Evolutionary conservation across 2,888 invertebrate species (phyloP), one percentile per base, ranked within the genome.

Genomic region (Epinotia brunnichana): DNA sequence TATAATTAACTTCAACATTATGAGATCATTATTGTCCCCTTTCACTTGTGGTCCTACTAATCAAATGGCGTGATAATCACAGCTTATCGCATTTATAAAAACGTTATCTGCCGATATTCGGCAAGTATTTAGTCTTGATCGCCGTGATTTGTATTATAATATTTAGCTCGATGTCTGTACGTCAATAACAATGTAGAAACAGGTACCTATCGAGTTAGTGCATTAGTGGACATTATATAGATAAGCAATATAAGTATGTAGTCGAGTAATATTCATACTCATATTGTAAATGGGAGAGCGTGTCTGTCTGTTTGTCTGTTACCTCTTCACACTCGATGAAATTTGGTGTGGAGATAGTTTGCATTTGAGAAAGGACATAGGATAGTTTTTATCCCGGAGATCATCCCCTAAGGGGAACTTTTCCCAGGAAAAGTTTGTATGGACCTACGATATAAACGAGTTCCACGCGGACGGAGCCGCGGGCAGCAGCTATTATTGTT

Each of bases 1-100:
- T 82, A 90, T 67, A 73, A 80, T 77, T 74, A 81, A 77, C 74
- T 81, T 84, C 57, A 73, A 80, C 87, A 89, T 90, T 76, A 82
- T 87, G 81, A 83, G 79, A 86, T 87, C 90, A 90, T 90, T 75
- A 76, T 84, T 81, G 70, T 73, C 39, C 66, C 66, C 70, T 70
- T n/a, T 56, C 66, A 56, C 67, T 53, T 24, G 24, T 48, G 44
- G 21, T 63, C 68, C 41, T 15, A 67, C 24, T 41, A 69, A 17
- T 41, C 63, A 73, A 73, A 73, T 69, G 68, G 29, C 57, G 41
- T 11, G 29, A 29, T 73, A 24, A 73, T 63, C 51, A 63, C 11
- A 2, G 35, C 11, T 60, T 59, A 73, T 69, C 62, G 63, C 39
- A 62, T 59, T 69, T 73, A 73, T 73, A 69, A 73, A 59, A 51